Base-by-base conservation (phyloP, 1,140 invertebrate species). In the Rhysida immarginata region DNA sequence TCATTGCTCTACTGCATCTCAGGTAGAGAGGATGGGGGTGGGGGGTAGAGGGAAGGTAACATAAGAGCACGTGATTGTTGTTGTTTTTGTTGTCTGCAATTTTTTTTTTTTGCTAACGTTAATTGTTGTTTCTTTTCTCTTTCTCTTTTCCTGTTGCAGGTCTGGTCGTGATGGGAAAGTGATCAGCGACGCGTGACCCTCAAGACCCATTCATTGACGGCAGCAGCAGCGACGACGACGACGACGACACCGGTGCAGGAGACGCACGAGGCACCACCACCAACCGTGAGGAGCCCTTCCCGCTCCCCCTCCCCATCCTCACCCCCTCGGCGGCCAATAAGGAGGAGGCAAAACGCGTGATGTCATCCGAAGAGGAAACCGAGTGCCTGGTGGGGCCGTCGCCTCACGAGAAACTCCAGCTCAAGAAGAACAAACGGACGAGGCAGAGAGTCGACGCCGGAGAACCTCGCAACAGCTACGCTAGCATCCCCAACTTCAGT, bases 341-440 rank as follows among this genome's bases (percentile, higher is more conserved):
- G 73, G 18, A 75, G 74, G 69, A 65, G 72, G 68, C 64, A 20
- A 20, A 8, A 13, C 8, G 8, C 5, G 44, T 87, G 84, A 88
- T 88, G 85, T 88, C 85, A 87, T 87, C 84, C 82, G 85, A 87
- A 82, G 85, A 87, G 84, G 85, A 87, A 78, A 82, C 82, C 76
- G 81, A 83, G 75, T 87, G 83, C 79, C 84, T 81, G 81, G 84
- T 84, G 81, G 82, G 80, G 75, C n/a, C n/a, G n/a, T 46, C 44
- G 5, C 5, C 18, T 5, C 44, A 46, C 5, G 44, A 46, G 5
- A 46, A 46, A 20, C n/a, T 53, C 11, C 24, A 51, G 18, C 51
- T 16, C n/a, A 27, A 53, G 29, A 53, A 61, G 58, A 59, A 58
- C 55, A 63, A 62, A 62, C 81, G 85, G 77, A 84, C 84, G 75